Evolutionary conservation across 2,113 vertebrate genomes (phyloP).

Genomic region (Sterrhoptilus dennistouni): DNA sequence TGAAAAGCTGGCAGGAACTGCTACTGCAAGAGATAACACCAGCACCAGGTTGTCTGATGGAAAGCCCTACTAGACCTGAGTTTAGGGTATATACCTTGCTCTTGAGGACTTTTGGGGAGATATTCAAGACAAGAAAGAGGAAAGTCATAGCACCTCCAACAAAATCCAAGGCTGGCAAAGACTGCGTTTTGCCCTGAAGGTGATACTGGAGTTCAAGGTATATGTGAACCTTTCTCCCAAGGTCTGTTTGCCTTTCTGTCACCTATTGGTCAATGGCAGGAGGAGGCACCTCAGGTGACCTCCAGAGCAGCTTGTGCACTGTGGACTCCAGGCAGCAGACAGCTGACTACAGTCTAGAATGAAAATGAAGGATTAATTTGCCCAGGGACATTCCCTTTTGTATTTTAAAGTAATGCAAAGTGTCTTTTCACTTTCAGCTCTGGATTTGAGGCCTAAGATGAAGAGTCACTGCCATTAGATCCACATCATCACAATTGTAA

Average conservation of each 20-base stretch:
- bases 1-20: conserved; percentile 1
- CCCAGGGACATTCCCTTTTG: conserved; percentile 53
- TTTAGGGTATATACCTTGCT: not conserved
- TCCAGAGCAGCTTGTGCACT: conserved; percentile 1
- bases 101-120: not conserved
- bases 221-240: not conserved
- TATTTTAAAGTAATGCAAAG: conserved; percentile 62
- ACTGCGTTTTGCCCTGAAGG: not conserved
- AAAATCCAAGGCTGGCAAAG: not conserved
- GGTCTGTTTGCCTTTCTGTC: conserved; percentile 28
- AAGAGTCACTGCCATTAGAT: conserved; percentile 47
- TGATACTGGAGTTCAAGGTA: not conserved
- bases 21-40: not conserved
- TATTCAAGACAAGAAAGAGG: not conserved
- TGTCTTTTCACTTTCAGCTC: conserved; percentile 68
- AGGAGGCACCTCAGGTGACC: conserved; percentile 43
- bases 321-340: conserved; percentile 57
- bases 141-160: not conserved
- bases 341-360: conserved; percentile 53
- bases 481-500: conserved; percentile 61
- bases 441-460: conserved; percentile 38
- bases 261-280: not conserved
- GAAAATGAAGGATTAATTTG: conserved; percentile 51
- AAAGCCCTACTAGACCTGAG: not conserved
- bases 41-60: not conserved